Conservation (phyloP, 2,888 invertebrate genomes). For the Diarsia brunnea region DNA sequence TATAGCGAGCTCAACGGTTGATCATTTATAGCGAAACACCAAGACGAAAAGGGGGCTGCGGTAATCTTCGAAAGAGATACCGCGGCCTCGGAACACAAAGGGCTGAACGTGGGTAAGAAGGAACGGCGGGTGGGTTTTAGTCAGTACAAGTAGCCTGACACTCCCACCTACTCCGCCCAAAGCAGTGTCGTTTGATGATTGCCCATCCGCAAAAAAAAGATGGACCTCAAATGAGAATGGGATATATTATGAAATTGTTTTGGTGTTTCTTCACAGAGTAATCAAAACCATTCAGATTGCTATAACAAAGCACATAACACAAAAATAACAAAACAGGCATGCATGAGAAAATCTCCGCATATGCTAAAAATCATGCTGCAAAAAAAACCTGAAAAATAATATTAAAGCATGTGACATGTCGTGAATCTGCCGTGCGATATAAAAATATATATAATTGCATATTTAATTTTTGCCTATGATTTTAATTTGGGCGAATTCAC, state of each 20-base stretch:
- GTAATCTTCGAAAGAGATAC: no score
- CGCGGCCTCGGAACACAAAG: no score
- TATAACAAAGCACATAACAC: slow-evolving; percentile 49
- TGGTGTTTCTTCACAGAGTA: neutral
- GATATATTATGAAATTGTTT: neutral
- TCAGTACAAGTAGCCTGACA: no score
- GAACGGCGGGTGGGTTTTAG: no score
- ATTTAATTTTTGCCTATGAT: slow-evolving; percentile 3
- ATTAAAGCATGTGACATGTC: slow-evolving; percentile 72
- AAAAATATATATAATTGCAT: slow-evolving; percentile 38
- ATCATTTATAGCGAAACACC: neutral
- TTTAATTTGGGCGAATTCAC: slow-evolving; percentile 58
- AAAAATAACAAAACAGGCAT: slow-evolving; percentile 46
- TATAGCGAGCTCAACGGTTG: slow-evolving; percentile 54
- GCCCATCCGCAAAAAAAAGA: neutral
- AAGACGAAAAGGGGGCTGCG: neutral
- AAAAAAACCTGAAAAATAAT: slow-evolving; percentile 58
- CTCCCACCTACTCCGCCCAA: no score
- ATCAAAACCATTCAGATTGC: slow-evolving; percentile 55
- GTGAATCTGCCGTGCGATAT: slow-evolving; percentile 76
- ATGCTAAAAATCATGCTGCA: slow-evolving; percentile 55
- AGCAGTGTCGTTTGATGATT: no score
- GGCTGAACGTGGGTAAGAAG: no score
- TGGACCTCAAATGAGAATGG: neutral
- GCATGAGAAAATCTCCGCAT: slow-evolving; percentile 38